Evolutionary conservation across 2,888 invertebrate species (phyloP).

Genomic region (Hymenopus coronatus): DNA sequence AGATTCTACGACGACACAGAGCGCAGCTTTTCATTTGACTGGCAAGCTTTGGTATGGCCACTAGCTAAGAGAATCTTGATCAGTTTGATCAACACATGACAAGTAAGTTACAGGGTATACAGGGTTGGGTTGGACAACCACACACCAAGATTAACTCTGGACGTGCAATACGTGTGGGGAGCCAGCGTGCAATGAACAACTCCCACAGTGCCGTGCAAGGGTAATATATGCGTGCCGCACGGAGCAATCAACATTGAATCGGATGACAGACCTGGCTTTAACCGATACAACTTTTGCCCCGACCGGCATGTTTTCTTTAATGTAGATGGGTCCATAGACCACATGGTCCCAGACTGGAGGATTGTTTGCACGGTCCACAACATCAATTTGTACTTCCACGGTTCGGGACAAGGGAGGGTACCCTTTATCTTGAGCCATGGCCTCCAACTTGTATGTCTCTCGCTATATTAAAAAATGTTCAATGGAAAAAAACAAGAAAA

Average conservation of each 20-base stretch:
- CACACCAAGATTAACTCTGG: conserved; percentile 38
- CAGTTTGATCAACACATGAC: conserved; percentile 20
- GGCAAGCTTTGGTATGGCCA: neutral
- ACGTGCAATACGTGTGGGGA: conserved; percentile 37
- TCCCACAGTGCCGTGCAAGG: conserved; percentile 37
- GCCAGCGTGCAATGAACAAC: conserved; percentile 36
- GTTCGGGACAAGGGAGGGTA: conserved; percentile 91
- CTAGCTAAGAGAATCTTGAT: conserved; percentile 13
- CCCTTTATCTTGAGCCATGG: conserved; percentile 97
- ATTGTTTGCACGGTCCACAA: conserved; percentile 97
- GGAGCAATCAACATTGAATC: conserved; percentile 35
- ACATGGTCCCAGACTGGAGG: conserved; percentile 96
- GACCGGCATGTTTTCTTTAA: conserved; percentile 96
- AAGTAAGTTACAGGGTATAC: conserved; percentile 25
- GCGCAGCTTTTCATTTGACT: conserved; percentile 21
- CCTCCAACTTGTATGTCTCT: conserved; percentile 97
- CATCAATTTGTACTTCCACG: conserved; percentile 97
- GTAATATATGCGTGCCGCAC: conserved; percentile 32
- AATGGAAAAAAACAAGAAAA: conserved; percentile 58
- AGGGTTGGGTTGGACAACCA: conserved; percentile 39
- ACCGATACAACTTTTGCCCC: conserved; percentile 97
- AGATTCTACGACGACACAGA: neutral
- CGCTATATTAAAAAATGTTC: conserved; percentile 69
- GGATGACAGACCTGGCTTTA: conserved; percentile 92
- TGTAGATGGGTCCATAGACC: conserved; percentile 95